Conservation (phyloP, 2,888 invertebrate genomes). For the Leptopilina myrica region DNA sequence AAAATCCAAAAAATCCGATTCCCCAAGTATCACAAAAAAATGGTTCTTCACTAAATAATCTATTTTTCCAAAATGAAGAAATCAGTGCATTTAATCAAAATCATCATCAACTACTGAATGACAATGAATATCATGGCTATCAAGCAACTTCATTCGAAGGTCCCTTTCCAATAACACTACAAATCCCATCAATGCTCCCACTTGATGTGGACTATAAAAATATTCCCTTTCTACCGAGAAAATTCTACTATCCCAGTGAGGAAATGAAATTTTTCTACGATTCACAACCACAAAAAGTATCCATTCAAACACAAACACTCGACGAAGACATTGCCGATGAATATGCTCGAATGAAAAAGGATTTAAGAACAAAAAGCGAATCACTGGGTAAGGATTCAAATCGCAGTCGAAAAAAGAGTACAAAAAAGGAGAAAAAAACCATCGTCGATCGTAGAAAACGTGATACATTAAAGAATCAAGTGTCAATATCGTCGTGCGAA, state of each 20-base stretch:
- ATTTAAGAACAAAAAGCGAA: neutral
- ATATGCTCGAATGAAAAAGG: neutral
- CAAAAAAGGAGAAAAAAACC: conserved; percentile 56
- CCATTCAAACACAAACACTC: conserved; percentile 69
- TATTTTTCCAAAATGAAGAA: conserved; percentile 63
- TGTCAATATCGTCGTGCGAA: conserved; percentile 63
- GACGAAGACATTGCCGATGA: conserved; percentile 59
- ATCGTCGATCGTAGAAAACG: conserved; percentile 57
- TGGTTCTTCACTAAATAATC: conserved; percentile 67
- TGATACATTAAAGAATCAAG: conserved; percentile 64
- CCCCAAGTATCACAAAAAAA: conserved; percentile 68
- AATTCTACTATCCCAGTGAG: conserved; percentile 54
- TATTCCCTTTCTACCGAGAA: conserved; percentile 61
- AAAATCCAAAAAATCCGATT: conserved; percentile 44
- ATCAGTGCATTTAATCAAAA: conserved; percentile 1
- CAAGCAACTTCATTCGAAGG: conserved; percentile 74
- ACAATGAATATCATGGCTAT: conserved; percentile 59
- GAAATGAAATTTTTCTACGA: conserved; percentile 60
- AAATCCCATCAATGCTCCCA: conserved; percentile 60
- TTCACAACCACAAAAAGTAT: conserved; percentile 60
- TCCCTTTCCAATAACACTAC: conserved; percentile 70
- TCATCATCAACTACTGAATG: conserved; percentile 34
- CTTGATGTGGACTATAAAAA: conserved; percentile 67
- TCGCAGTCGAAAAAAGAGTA: conserved; percentile 46
- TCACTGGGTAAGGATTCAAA: conserved; percentile 28